Conservation (phyloP, 2,888 invertebrate genomes). For the Anticlea derivata region DNA sequence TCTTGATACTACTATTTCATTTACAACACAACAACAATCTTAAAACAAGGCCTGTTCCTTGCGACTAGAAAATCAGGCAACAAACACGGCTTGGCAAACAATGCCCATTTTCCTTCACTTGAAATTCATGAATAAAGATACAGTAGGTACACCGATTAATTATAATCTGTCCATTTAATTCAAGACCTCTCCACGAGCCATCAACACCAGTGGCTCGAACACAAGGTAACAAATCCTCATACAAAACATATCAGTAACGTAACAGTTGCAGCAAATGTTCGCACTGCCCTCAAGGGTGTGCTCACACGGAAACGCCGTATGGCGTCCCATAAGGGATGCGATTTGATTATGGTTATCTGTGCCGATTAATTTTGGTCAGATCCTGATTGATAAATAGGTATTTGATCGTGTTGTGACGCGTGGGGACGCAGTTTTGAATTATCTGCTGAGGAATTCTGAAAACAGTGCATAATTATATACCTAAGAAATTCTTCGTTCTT, state of each 20-base stretch:
- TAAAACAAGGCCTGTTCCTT: no score
- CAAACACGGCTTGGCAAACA: no score
- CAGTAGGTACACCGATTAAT: no score
- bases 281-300: slow-evolving; percentile 57
- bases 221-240: slow-evolving; percentile 33
- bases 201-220: background rate
- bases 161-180: background rate
- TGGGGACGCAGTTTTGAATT: slow-evolving; percentile 9
- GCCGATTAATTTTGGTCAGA: slow-evolving; percentile 48
- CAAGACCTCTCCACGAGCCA: background rate
- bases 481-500: no score
- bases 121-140: no score
- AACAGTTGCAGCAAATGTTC: slow-evolving; percentile 46
- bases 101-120: no score
- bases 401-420: slow-evolving; percentile 39
- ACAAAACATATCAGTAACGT: slow-evolving; percentile 53
- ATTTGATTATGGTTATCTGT: slow-evolving; percentile 62
- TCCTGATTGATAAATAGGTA: slow-evolving; percentile 39
- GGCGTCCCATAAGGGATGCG: slow-evolving; percentile 33
- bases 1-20: no score
- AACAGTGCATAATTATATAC: no score
- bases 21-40: no score
- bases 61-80: no score
- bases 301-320: slow-evolving; percentile 46
- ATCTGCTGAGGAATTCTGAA: slow-evolving; percentile 14